A percentile compares a stretch with the other conserved stretches of the same genome.
Conservation (phyloP, 2,888 invertebrate species). For the Panzeria rudis region DNA sequence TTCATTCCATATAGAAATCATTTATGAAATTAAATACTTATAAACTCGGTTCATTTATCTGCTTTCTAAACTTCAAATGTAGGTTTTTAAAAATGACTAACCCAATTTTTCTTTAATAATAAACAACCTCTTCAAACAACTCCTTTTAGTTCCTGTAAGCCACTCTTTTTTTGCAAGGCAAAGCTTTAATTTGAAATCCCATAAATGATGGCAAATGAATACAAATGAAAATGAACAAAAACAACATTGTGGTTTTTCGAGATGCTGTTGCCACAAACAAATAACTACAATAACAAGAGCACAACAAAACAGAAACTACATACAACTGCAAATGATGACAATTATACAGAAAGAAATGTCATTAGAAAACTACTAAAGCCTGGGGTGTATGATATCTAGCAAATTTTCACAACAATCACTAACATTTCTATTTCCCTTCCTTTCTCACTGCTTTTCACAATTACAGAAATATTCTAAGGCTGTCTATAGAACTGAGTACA, state of each 20-base stretch:
- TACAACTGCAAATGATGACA: constrained; percentile 30
- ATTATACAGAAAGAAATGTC: constrained; percentile 33
- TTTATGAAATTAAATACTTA: background rate
- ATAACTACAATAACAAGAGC: background rate
- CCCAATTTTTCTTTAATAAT: background rate
- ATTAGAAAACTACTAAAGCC: constrained; percentile 10
- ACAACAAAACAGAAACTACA: background rate
- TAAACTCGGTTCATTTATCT: background rate
- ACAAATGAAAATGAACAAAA: constrained; percentile 37
- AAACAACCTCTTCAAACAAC: background rate
- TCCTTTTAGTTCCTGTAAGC: background rate
- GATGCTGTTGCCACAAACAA: constrained; percentile 11
- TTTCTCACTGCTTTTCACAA: background rate
- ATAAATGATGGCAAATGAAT: constrained; percentile 28
- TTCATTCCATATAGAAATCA: background rate
- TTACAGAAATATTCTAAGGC: background rate
- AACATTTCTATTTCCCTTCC: background rate
- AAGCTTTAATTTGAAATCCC: constrained; percentile 9
- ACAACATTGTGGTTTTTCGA: constrained; percentile 42
- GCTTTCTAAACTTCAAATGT: background rate
- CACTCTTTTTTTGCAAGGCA: background rate
- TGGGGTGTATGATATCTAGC: background rate
- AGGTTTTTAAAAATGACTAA: background rate
- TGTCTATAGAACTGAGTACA: background rate
- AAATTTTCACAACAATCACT: constrained; percentile 25